phyloP scores from a whole-genome alignment of 2,888 invertebrate genomes.

The Uloborus plumipes region DNA sequence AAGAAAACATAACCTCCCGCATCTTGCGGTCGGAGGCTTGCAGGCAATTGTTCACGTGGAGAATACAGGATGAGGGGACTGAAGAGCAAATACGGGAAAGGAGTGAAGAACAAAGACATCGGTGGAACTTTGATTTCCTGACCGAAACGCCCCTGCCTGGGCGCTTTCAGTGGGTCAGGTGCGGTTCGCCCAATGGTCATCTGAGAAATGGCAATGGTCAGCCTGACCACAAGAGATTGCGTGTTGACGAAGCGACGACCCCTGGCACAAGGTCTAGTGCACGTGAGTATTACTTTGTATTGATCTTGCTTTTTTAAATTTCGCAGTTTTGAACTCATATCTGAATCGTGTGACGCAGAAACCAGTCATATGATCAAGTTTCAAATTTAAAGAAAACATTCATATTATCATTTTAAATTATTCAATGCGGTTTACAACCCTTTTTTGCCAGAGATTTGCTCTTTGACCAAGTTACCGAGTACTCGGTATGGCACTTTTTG shows the following conservation, averaged over 20 bases:
- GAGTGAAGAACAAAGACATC: slow-evolving; percentile 25
- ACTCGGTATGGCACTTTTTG: too few species aligned
- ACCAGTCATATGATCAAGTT: too few species aligned
- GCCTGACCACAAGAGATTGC: slow-evolving; percentile 8
- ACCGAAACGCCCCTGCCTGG: slow-evolving; percentile 63
- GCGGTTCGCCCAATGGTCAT: slow-evolving; percentile 14
- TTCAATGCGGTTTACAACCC: too few species aligned
- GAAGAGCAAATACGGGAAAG: slow-evolving; percentile 10
- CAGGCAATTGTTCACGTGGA: slow-evolving; percentile 25
- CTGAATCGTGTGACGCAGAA: too few species aligned
- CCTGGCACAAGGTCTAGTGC: slow-evolving; percentile 7
- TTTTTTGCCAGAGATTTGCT: too few species aligned
- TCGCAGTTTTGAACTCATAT: too few species aligned
- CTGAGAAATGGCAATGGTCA: background rate
- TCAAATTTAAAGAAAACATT: too few species aligned
- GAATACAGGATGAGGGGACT: background rate
- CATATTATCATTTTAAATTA: too few species aligned
- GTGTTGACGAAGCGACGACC: background rate
- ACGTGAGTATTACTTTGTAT: slow-evolving; percentile 35
- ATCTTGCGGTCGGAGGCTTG: slow-evolving; percentile 35
- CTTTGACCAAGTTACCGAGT: too few species aligned
- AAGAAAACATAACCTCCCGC: background rate
- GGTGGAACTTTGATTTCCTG: slow-evolving; percentile 66
- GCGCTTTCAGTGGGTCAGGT: slow-evolving; percentile 63
- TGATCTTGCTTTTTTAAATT: too few species aligned